Evolutionary conservation across 1,140 invertebrate genomes (phyloP), one percentile per base, ranked within the genome.

Genomic region (Zaprionus vittiger): DNA sequence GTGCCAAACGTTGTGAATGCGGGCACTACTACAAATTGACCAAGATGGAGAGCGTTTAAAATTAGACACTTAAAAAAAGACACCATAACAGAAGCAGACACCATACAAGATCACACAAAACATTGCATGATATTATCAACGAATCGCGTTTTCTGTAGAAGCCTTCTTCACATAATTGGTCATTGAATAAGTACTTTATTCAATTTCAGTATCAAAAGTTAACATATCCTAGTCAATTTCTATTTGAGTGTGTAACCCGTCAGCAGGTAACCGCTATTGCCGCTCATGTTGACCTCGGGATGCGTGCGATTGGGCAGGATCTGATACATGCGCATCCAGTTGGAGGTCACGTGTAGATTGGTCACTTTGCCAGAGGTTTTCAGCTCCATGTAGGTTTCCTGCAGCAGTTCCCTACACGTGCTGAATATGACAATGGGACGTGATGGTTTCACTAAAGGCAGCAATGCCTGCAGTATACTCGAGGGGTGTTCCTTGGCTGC

Each of bases 11-110:
- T 61, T 99, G 98, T 92, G 96, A 96, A 86, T 99, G 98, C 93
- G 98, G 98, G 17, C 95, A 98, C 92, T 99, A 97, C 97, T 99
- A 98, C 94, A 97, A 98, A 93, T 93, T 99, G 54, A 95, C 96
- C 34, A 95, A 97, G 73, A 95, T 95, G 84, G 91, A 93, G 17
- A 93, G 94, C 68, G 73, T 95, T 79, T 96, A 95, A 95, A n/a
- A 17, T 44, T n/a, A 44, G 41, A 47, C 41, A 47, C 41, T 17
- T 17, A 7, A 9, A 9, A 47, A 47, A 47, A 17, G 2, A 47
- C 41, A 47, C 41, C n/a, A 47, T 2, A 17, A 17, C 5, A 4
- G 41, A 15, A 41, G 14, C n/a, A 47, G n/a, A 47, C 6, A 17
- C 37, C 3, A 17, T 55, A 52, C 15, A 71, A 15, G 28, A 17